These are phyloP conservation scores for Paguma larvata DNA, from an alignment of 2,797 vertebrate genomes.

Conservation along the genomic window DNA sequence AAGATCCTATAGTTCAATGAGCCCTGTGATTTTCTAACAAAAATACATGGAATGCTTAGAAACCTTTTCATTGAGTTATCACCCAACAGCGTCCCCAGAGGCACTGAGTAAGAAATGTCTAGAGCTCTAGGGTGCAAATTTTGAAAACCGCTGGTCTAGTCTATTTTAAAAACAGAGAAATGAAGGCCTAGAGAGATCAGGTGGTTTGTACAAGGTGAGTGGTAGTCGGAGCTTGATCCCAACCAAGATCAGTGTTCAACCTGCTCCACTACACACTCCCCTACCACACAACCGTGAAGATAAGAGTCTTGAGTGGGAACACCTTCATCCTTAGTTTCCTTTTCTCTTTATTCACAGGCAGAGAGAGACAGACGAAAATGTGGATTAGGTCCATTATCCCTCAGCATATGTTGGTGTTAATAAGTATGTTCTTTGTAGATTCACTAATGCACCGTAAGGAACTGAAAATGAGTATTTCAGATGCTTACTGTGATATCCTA, in stretches of 20 bases:
- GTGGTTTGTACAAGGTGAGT: neutral
- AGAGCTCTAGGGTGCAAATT: neutral
- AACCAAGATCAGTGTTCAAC: neutral
- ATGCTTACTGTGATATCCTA: conserved; percentile 24
- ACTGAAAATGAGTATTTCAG: conserved; percentile 51
- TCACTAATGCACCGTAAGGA: conserved; percentile 62
- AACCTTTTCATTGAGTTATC: neutral
- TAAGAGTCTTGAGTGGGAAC: neutral
- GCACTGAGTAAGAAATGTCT: neutral
- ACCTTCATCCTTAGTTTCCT: neutral
- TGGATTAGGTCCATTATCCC: neutral
- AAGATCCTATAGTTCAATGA: neutral
- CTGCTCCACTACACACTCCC: accelerated
- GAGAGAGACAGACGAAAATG: neutral
- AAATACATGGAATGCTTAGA: neutral
- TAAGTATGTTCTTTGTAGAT: conserved; percentile 52
- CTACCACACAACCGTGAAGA: accelerated
- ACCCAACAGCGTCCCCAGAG: neutral
- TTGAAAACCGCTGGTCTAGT: neutral
- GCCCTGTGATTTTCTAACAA: neutral
- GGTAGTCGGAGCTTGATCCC: too few species aligned
- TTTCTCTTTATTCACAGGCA: neutral
- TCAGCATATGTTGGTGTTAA: conserved; percentile 9
- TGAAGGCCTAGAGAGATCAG: neutral
- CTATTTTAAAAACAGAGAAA: neutral